Evolutionary conservation across 2,797 vertebrate genomes (phyloP), one percentile per base, ranked within the genome.

Genomic region (Falco naumanni): DNA sequence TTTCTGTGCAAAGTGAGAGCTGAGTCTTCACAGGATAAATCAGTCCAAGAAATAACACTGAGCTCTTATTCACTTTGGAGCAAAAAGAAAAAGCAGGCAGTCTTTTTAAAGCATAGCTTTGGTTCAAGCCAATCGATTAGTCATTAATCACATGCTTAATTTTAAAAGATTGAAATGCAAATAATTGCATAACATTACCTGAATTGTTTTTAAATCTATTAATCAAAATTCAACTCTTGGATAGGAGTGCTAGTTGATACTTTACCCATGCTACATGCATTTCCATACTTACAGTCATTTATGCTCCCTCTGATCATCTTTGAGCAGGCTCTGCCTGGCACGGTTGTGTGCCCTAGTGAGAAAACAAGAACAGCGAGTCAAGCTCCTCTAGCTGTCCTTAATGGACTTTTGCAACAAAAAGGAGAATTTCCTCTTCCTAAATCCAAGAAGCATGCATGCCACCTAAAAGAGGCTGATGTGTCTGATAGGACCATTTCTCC

Each of bases 81-180:
- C 34, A 34, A 86, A 93, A 64, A 69, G 39, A 51, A 87, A 86
- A 84, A 39, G 5, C 4, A 74, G 31, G 45, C 39, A 64, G 53
- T 53, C 31, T 65, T 92, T 83, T 50, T 34, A 85, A 90, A 84
- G 11, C 21, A 29, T 37, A 57, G 5, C 16, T 94, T 82, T 95
- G 54, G 82, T 82, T 94, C 76, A 80, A 94, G 33, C 87, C 59
- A 93, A 92, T 69, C 48, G 89, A 88, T 86, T 84, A 43, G 16
- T 53, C 45, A 50, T 39, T 87, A 78, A 87, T 79, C 39, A 79
- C 11, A 63, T 29, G n/a, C 33, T 82, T 72, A 53, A 21, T 64
- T 61, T 69, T 88, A 76, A 78, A 89, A 76, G 9, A 51, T 28
- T 87, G 31, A 89, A 87, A 80, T 87, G 43, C 33, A 94, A 95